A percentile compares a stretch with the other conserved stretches of the same genome.
Evolutionary conservation across 2,888 invertebrate species (phyloP).

Genomic region (Lycia hirtaria): DNA sequence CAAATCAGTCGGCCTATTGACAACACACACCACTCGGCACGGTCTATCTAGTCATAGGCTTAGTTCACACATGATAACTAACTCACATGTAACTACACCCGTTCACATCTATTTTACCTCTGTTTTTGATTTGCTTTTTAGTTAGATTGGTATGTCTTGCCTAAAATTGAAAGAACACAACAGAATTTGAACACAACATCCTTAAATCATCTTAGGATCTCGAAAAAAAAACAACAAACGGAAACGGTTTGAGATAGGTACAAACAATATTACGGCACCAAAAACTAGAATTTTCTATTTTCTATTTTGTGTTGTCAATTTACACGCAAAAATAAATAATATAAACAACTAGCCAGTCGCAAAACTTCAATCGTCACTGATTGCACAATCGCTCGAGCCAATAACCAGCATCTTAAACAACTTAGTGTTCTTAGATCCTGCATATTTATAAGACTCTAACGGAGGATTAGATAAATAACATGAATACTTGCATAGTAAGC

Average conservation of each 20-base stretch:
- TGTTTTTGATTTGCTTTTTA: too few relatives aligned
- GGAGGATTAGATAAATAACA: conserved; percentile 57
- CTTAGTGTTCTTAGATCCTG: conserved; percentile 56
- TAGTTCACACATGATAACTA: conserved; percentile 7
- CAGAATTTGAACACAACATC: too few relatives aligned
- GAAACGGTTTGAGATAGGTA: too few relatives aligned
- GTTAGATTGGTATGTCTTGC: too few relatives aligned
- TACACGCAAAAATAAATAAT: too few relatives aligned
- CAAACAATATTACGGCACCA: too few relatives aligned
- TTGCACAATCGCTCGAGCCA: conserved; percentile 56
- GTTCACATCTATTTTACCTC: too few relatives aligned
- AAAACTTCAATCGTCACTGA: conserved; percentile 43
- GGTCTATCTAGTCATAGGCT: conserved; percentile 25
- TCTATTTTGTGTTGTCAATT: too few relatives aligned
- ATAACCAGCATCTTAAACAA: conserved; percentile 53
- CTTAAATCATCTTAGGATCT: too few relatives aligned
- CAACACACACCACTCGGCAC: conserved; percentile 42
- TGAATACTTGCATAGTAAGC: conserved; percentile 48
- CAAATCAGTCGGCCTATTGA: conserved; percentile 47
- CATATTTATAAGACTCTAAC: conserved; percentile 63
- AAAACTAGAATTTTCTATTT: too few relatives aligned
- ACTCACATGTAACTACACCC: neutral
- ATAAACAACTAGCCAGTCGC: conserved; percentile 22
- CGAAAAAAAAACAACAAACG: neutral
- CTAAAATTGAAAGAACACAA: too few relatives aligned